Base-by-base conservation (phyloP, 2,113 vertebrate genomes). In the Bostrychus sinensis region DNA sequence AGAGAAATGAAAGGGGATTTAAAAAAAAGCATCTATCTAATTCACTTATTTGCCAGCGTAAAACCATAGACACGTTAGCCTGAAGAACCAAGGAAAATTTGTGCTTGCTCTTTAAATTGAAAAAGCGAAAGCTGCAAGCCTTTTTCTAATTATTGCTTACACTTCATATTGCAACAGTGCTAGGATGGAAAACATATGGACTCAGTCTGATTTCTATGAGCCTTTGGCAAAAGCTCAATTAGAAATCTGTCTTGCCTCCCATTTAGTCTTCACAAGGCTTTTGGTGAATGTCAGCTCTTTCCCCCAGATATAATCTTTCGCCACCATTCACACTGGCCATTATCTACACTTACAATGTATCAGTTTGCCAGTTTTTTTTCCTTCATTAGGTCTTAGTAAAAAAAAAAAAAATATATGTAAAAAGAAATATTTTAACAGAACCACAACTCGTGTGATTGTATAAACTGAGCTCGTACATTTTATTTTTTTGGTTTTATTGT, bases 231-330 rank as follows among this genome's bases (percentile, higher is more conserved):
- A 36, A 55, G 53, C 17, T 55, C 53, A 34, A 55, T 55, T 13
- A 55, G 32, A 55, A 55, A 55, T 20, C 28, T 22, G 28, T 36
- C 53, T 55, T 55, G n/a, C n/a, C 53, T 55, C 53, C 12, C 53
- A 36, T 55, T 55, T 36, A 34, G 53, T 32, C 30, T 20, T 10
- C 13, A 12, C 6, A 12, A n/a, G n/a, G n/a, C n/a, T 12, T 36
- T 10, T 36, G 51, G 51, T 22, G 32, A 34, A 55, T 36, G 28
- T 36, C 53, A 34, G 53, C 30, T 34, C n/a, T 55, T 55, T 36
- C 28, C 17, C n/a, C 53, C 30, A 34, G 53, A 55, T 55, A 32
- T 20, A 36, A 36, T 55, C 51, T 32, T 54, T 54, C 9, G 14
- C 22, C 46, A 9, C 26, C 16, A 5, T 16, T 30, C 32, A n/a